These are phyloP conservation scores for Gisinianus flammeolus DNA, from an alignment of 2,888 invertebrate genomes.

Conservation along the genomic window DNA sequence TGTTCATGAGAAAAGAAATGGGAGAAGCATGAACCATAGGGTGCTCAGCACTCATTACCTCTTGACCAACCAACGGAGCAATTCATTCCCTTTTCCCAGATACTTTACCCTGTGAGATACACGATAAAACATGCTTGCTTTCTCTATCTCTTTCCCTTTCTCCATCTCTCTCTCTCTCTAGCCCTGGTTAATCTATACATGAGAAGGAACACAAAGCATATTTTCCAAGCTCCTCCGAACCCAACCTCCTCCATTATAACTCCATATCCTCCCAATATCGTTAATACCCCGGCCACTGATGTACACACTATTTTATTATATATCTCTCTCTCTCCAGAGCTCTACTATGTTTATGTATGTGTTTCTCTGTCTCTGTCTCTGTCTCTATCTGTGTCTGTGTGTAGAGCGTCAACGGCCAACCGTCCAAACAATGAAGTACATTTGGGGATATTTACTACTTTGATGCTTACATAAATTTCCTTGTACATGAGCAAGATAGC, in stretches of 20 bases:
- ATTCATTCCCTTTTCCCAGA: slow-evolving; percentile 21
- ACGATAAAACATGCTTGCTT: slow-evolving; percentile 15
- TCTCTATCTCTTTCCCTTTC: neutral
- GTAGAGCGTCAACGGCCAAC: neutral
- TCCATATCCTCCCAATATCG: neutral
- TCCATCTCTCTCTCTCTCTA: neutral
- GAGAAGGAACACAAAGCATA: neutral
- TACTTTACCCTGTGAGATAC: slow-evolving; percentile 10
- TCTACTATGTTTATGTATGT: no score
- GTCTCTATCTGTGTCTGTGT: no score
- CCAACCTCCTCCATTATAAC: neutral
- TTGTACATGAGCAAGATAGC: slow-evolving; percentile 16
- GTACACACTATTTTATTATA: neutral
- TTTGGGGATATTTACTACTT: slow-evolving; percentile 27
- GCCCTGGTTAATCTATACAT: neutral
- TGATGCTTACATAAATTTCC: slow-evolving; percentile 8
- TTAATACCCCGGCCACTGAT: neutral
- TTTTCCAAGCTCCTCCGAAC: neutral
- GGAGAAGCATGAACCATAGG: slow-evolving; percentile 8
- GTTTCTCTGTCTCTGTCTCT: no score
- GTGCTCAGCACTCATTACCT: slow-evolving; percentile 34
- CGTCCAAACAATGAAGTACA: slow-evolving; percentile 14
- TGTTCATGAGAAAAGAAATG: neutral
- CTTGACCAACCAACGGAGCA: slow-evolving; percentile 29
- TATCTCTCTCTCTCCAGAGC: neutral